phyloP scores from a whole-genome alignment of 2,888 invertebrate genomes.

The Trachelus troglodyta region DNA sequence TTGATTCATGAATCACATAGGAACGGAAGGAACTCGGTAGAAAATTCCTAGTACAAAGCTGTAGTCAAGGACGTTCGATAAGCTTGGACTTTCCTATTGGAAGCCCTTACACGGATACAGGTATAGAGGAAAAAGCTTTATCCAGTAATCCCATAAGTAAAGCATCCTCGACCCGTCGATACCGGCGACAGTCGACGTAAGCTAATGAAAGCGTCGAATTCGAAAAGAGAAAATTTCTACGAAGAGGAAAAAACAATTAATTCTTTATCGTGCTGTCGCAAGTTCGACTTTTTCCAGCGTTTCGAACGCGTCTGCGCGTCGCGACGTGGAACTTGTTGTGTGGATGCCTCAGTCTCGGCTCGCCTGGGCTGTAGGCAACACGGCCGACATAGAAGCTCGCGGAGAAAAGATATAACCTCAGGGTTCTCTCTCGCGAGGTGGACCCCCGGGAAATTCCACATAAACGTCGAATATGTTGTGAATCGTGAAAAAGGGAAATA shows the following conservation, averaged over 20 bases:
- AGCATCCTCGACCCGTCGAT: neutral
- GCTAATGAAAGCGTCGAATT: neutral
- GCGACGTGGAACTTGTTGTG: conserved; percentile 50
- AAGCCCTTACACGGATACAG: neutral
- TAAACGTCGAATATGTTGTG: neutral
- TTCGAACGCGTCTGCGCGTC: conserved; percentile 36
- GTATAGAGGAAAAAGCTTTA: neutral
- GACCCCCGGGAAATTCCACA: neutral
- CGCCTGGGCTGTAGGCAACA: conserved; percentile 61
- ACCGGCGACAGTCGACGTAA: neutral
- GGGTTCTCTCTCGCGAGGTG: neutral
- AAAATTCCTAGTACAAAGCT: neutral
- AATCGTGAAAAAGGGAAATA: neutral
- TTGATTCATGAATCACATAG: neutral
- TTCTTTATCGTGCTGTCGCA: conserved; percentile 32
- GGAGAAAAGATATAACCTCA: neutral
- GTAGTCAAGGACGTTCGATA: neutral
- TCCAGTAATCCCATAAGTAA: neutral
- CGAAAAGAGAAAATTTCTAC: neutral
- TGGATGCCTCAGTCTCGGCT: conserved; percentile 61
- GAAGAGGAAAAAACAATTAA: conserved; percentile 35
- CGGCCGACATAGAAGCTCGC: conserved; percentile 26
- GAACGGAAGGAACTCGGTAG: neutral
- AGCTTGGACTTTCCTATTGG: neutral
- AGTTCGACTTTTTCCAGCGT: conserved; percentile 1